phyloP scores from a whole-genome alignment of 2,888 invertebrate genomes.

The Pyrocoelia pectoralis region DNA sequence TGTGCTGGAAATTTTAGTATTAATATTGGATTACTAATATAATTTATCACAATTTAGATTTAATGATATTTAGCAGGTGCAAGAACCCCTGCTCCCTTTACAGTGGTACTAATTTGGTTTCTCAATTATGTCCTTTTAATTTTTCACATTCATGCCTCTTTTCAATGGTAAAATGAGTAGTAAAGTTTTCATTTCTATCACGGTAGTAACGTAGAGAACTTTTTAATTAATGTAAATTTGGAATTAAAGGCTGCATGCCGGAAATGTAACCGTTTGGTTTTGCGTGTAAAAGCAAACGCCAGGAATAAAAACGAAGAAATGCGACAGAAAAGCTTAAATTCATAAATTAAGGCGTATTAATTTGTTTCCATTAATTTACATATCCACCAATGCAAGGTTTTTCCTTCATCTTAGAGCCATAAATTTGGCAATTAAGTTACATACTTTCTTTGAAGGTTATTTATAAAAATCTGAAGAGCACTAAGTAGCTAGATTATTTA shows the following conservation, averaged over 20 bases:
- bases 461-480: not conserved
- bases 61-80: slow-evolving; percentile 34
- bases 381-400: not conserved
- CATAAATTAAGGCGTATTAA: not conserved
- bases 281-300: not conserved
- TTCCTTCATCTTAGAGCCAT: not conserved
- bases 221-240: not conserved
- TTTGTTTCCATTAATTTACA: not conserved
- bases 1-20: slow-evolving; percentile 26
- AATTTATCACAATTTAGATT: slow-evolving; percentile 34
- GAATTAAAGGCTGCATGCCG: not conserved
- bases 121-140: slow-evolving; percentile 15
- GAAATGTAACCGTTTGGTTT: not conserved
- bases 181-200: not conserved
- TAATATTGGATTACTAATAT: slow-evolving; percentile 28
- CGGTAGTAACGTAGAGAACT: not conserved
- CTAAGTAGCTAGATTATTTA: not conserved
- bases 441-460: not conserved
- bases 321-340: not conserved
- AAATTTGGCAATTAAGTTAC: not conserved
- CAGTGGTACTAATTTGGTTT: not conserved
- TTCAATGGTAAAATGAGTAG: not conserved
- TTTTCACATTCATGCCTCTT: slow-evolving; percentile 13
- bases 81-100: slow-evolving; percentile 21
- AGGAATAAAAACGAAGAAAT: not conserved